Evolutionary conservation across 2,113 vertebrate genomes (phyloP).

Genomic region (Ageneiosus marmoratus): DNA sequence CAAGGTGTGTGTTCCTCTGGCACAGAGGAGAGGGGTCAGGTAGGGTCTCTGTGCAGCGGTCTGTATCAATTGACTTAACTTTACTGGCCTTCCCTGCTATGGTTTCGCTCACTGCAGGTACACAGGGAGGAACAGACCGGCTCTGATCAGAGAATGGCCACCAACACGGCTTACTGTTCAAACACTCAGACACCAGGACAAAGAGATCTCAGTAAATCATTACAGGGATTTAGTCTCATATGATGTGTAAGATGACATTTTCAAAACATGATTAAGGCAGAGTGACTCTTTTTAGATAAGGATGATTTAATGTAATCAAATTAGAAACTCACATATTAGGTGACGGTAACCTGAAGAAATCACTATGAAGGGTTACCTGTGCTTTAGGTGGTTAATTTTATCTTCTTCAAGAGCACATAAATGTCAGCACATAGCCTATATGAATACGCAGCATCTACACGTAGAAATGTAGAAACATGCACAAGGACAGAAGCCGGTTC

Average conservation of each 20-base stretch:
- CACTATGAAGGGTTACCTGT: not conserved
- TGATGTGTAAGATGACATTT: not conserved
- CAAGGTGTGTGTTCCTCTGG: constrained; percentile 31
- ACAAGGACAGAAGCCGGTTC: not conserved
- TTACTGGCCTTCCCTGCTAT: constrained; percentile 65
- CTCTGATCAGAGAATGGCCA: constrained; percentile 56
- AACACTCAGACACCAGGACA: constrained; percentile 1
- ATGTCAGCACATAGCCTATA: not conserved
- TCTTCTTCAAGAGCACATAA: not conserved
- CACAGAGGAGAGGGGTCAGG: constrained; percentile 23
- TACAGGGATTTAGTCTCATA: not conserved
- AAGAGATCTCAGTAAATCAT: not conserved
- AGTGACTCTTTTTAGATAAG: not conserved
- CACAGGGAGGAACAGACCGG: constrained; percentile 46
- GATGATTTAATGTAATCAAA: not conserved
- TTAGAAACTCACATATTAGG: not conserved
- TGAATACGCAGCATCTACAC: too few relatives aligned
- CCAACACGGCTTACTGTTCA: not conserved
- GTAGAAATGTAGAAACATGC: constrained; percentile 4
- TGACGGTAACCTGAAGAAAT: not conserved
- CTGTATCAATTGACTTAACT: constrained; percentile 67
- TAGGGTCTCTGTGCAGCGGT: constrained; percentile 54
- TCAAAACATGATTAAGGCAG: not conserved
- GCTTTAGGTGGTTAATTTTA: too few relatives aligned
- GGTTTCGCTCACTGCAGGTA: constrained; percentile 48